Conservation (phyloP, 2,888 invertebrate species). For the Spilarctia lutea region DNA sequence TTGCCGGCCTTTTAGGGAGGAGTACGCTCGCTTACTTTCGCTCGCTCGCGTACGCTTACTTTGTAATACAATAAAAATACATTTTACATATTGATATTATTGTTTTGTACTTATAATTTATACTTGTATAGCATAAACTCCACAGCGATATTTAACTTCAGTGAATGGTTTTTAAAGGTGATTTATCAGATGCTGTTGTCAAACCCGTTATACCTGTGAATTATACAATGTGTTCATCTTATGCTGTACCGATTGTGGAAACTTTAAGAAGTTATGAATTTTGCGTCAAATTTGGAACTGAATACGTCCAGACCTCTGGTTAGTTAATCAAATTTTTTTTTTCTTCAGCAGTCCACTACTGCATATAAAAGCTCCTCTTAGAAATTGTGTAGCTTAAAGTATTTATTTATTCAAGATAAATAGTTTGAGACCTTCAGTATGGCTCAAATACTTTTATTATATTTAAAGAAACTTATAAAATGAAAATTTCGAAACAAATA, state of each 20-base stretch:
- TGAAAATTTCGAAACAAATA: neutral
- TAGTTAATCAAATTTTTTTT: constrained; percentile 21
- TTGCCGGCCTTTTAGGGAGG: too few relatives aligned
- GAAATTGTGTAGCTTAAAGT: too few relatives aligned
- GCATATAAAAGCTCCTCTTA: too few relatives aligned
- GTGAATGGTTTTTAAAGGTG: constrained; percentile 30
- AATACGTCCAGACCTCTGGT: constrained; percentile 28
- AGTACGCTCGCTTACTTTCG: too few relatives aligned
- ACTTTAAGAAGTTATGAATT: constrained; percentile 60
- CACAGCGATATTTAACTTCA: neutral
- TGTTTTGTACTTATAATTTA: neutral
- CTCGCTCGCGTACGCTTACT: too few relatives aligned
- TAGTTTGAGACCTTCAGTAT: too few relatives aligned
- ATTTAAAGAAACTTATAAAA: neutral
- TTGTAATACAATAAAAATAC: neutral
- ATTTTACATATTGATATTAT: neutral
- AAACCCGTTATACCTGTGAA: constrained; percentile 26
- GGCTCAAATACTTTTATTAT: neutral
- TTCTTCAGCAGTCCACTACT: too few relatives aligned
- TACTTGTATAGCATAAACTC: neutral
- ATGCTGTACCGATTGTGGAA: constrained; percentile 53
- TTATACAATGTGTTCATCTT: constrained; percentile 28
- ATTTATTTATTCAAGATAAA: too few relatives aligned
- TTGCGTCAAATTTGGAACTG: constrained; percentile 49
- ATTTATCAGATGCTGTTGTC: constrained; percentile 24